Evolutionary conservation across 2,888 invertebrate species (phyloP).

Genomic region (Belgica antarctica): DNA sequence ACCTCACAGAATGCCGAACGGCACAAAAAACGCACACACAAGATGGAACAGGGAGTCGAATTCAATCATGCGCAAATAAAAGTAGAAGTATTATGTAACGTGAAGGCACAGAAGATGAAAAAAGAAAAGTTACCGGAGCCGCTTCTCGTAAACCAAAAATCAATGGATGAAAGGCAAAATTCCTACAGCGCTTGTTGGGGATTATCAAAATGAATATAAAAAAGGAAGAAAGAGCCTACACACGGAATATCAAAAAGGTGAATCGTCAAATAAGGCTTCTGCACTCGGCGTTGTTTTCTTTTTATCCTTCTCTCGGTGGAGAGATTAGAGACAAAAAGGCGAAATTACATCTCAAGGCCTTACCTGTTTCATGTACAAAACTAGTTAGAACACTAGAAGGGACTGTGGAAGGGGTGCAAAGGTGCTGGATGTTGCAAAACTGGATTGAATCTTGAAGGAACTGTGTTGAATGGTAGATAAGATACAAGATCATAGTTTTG

Average conservation of each 20-base stretch:
- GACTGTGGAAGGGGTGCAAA: too few species aligned
- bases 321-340: too few species aligned
- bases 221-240: background rate
- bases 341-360: too few species aligned
- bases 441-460: background rate
- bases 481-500: too few species aligned
- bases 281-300: background rate
- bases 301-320: conserved; percentile 1
- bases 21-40: conserved; percentile 21
- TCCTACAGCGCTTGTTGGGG: conserved; percentile 2
- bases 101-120: background rate
- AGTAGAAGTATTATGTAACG: conserved; percentile 34
- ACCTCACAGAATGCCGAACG: conserved; percentile 7
- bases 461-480: too few species aligned
- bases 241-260: conserved; percentile 23
- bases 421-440: background rate
- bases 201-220: conserved; percentile 14
- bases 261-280: conserved; percentile 27
- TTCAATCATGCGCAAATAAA: conserved; percentile 41
- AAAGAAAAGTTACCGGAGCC: background rate
- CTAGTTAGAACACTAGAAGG: too few species aligned
- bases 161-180: conserved; percentile 13
- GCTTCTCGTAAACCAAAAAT: conserved; percentile 26
- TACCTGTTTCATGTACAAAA: too few species aligned
- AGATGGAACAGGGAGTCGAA: conserved; percentile 30